phyloP scores from a whole-genome alignment of 2,888 invertebrate species.

The Helleia helle region DNA sequence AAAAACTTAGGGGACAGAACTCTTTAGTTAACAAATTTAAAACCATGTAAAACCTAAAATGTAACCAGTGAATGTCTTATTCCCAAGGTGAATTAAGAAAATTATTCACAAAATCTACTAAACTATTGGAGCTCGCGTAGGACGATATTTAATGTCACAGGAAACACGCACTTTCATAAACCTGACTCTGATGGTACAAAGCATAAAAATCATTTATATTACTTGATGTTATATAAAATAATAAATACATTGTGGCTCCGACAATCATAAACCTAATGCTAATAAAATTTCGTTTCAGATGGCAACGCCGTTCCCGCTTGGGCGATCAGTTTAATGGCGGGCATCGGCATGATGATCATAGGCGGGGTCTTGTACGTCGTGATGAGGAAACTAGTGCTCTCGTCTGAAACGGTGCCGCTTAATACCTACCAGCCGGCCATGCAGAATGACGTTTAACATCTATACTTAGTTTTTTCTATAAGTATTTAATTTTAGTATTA shows the following conservation, averaged over 20 bases:
- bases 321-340: conserved; percentile 81
- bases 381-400: conserved; percentile 79
- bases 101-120: too few species aligned
- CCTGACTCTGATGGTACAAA: background rate
- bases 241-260: too few species aligned
- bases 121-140: too few species aligned
- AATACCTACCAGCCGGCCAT: conserved; percentile 71
- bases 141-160: too few species aligned
- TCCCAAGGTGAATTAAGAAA: too few species aligned
- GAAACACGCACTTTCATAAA: background rate
- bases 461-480: too few species aligned
- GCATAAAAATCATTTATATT: background rate
- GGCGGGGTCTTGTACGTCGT: conserved; percentile 80
- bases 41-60: too few species aligned
- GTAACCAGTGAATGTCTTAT: too few species aligned
- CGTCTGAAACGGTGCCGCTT: conserved; percentile 59
- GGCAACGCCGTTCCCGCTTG: conserved; percentile 84
- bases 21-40: too few species aligned
- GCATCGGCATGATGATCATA: conserved; percentile 78
- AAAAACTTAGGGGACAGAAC: too few species aligned
- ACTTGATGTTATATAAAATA: background rate
- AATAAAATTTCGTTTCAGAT: conserved; percentile 45
- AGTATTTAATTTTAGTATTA: too few species aligned
- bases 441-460: conserved; percentile 53
- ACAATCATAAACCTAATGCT: too few species aligned